Base-by-base conservation (phyloP, 1,140 invertebrate genomes). In the Heterodera carotae region DNA sequence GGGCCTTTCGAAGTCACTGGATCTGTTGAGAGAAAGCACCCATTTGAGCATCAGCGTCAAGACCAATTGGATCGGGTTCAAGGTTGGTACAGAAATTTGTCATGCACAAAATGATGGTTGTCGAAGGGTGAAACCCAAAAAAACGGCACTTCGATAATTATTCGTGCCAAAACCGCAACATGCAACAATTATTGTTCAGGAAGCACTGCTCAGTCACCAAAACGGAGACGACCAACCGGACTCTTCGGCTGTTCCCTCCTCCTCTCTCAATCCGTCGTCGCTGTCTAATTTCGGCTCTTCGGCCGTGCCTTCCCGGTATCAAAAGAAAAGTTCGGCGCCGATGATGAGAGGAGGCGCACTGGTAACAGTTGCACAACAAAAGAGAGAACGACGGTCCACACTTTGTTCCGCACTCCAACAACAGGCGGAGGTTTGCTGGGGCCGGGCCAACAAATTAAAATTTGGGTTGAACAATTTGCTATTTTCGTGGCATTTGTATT, bases 41-140 rank as follows among this genome's bases (percentile, higher is more conserved):
- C 96, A 98, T 90, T 90, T 98, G 59, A 94, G 93, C 87, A 94
- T 99, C 81, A 95, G 93, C 59, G 94, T 98, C 22, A 98, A 97
- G 90, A 97, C 94, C 82, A 99, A 99, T 91, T 91, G 98, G 79
- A 90, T 97, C 76, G 90, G 90, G 85, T 85, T 84, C 84, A 86
- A 81, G 48, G 83, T 83, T 60, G 80, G 83, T 48, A 59, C 82
- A 18, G 12, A 2, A 1, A 5, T 60, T 12, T 39, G 18, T 15
- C 36, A 76, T 10, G 5, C 12, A 29, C 53, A 12, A 15, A 18
- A 36, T 43, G 22, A 18, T 69, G 3, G 39, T 22, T 67, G n/a
- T n/a, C n/a, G n/a, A n/a, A n/a, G n/a, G n/a, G n/a, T n/a, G n/a
- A n/a, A n/a, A n/a, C n/a, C n/a, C n/a, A n/a, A n/a, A n/a, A n/a